Conservation (phyloP, 2,888 invertebrate species). For the Diadegma fenestrale region DNA sequence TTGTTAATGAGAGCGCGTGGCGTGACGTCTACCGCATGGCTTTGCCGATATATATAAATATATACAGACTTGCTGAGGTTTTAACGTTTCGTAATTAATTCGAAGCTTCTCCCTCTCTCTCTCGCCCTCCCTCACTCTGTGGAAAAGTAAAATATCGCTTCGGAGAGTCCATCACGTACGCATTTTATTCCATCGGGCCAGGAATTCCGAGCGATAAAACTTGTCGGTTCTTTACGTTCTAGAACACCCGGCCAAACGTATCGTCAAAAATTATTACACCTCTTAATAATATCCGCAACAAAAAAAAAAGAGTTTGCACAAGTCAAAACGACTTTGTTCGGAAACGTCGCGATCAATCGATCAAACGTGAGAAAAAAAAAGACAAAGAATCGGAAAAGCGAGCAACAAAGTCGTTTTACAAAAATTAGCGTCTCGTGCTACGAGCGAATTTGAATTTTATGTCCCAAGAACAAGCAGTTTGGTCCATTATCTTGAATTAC, state of each 20-base stretch:
- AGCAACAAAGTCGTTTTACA: slow-evolving; percentile 33
- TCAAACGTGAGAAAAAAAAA: background rate
- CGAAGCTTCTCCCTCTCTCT: slow-evolving; percentile 61
- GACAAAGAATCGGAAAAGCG: background rate
- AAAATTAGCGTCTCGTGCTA: slow-evolving; percentile 6
- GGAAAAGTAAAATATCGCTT: slow-evolving; percentile 28
- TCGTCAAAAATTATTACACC: slow-evolving; percentile 23
- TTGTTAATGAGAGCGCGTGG: slow-evolving; percentile 79
- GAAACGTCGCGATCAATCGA: background rate
- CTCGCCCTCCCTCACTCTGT: slow-evolving; percentile 39
- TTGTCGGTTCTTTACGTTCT: slow-evolving; percentile 62
- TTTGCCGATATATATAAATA: slow-evolving; percentile 20
- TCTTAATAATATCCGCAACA: background rate
- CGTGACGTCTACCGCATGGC: slow-evolving; percentile 74
- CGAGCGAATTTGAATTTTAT: background rate
- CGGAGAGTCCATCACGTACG: slow-evolving; percentile 34
- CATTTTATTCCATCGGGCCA: slow-evolving; percentile 59
- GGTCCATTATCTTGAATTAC: slow-evolving; percentile 64
- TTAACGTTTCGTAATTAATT: slow-evolving; percentile 76
- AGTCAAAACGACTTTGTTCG: background rate
- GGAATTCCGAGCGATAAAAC: slow-evolving; percentile 76
- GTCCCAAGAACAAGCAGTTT: background rate
- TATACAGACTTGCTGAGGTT: slow-evolving; percentile 34
- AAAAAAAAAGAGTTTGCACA: background rate
- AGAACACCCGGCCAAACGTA: slow-evolving; percentile 14